Conservation (phyloP, 2,888 invertebrate species). For the Emmelina monodactyla region DNA sequence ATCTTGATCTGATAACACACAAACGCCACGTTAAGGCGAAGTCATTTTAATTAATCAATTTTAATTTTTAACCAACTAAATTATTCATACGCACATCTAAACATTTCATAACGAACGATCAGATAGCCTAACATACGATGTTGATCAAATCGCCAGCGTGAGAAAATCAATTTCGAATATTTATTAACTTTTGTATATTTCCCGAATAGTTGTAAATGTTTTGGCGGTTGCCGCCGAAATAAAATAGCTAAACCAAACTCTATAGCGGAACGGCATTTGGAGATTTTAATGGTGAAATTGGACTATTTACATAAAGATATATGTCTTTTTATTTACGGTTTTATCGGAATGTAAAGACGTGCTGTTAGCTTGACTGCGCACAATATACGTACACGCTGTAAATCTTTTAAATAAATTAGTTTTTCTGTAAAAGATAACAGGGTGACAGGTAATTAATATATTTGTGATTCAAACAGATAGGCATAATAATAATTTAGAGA, state of each 20-base stretch:
- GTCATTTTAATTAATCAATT: constrained; percentile 10
- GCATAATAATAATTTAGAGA: no score
- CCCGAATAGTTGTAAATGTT: not conserved
- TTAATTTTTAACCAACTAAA: constrained; percentile 1
- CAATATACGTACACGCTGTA: no score
- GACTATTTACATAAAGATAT: not conserved
- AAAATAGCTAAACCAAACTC: no score
- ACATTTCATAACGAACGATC: not conserved
- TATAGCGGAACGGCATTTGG: constrained; percentile 1
- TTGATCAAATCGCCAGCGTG: not conserved
- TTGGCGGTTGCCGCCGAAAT: not conserved
- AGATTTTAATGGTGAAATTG: not conserved
- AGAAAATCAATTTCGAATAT: constrained; percentile 1
- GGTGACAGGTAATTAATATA: no score
- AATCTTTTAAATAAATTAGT: no score
- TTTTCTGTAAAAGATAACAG: no score
- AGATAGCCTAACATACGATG: not conserved
- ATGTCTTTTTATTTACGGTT: not conserved
- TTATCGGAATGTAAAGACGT: no score
- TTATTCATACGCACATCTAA: not conserved
- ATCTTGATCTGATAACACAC: constrained; percentile 52
- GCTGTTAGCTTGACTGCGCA: no score
- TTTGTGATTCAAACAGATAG: no score
- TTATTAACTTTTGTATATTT: not conserved
- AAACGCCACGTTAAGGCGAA: constrained; percentile 41